Conservation (phyloP, 1,140 invertebrate species). For the Drosophila saltans region DNA sequence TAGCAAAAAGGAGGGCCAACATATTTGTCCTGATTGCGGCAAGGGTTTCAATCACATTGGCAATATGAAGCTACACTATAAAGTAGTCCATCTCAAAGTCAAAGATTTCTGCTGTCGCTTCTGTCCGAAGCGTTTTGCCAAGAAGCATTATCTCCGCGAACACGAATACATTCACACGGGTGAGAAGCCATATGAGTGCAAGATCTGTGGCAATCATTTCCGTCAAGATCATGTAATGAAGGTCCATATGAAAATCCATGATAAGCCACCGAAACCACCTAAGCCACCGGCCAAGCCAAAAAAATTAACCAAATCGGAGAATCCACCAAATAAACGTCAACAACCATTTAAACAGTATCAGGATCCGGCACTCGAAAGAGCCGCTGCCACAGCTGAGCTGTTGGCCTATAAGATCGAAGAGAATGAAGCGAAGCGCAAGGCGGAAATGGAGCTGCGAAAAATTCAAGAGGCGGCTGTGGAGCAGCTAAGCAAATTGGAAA, state of each 20-base stretch:
- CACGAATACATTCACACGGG: conserved; percentile 84
- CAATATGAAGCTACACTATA: conserved; percentile 78
- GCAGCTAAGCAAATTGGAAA: conserved; percentile 67
- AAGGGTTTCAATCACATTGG: conserved; percentile 75
- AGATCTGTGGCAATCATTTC: conserved; percentile 74
- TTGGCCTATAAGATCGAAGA: conserved; percentile 69
- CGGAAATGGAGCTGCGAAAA: conserved; percentile 64
- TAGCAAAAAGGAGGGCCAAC: conserved; percentile 77
- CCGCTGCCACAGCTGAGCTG: conserved; percentile 68
- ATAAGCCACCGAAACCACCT: conserved; percentile 61
- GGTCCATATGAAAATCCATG: conserved; percentile 74
- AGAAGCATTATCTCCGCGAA: conserved; percentile 79
- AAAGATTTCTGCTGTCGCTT: conserved; percentile 81
- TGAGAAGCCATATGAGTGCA: conserved; percentile 77
- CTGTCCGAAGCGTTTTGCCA: conserved; percentile 77
- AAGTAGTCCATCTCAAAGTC: conserved; percentile 77
- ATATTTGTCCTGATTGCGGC: conserved; percentile 77
- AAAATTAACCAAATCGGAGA: conserved; percentile 50
- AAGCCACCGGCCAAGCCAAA: conserved; percentile 44
- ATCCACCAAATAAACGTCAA: conserved; percentile 49
- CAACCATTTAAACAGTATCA: conserved; percentile 64
- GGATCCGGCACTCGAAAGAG: conserved; percentile 65
- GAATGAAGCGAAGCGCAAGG: conserved; percentile 69
- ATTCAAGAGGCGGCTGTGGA: conserved; percentile 74
- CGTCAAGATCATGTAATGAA: conserved; percentile 75